Evolutionary conservation across 2,113 vertebrate genomes (phyloP), one percentile per base, ranked within the genome.

Genomic region (Pteruthius melanotis): DNA sequence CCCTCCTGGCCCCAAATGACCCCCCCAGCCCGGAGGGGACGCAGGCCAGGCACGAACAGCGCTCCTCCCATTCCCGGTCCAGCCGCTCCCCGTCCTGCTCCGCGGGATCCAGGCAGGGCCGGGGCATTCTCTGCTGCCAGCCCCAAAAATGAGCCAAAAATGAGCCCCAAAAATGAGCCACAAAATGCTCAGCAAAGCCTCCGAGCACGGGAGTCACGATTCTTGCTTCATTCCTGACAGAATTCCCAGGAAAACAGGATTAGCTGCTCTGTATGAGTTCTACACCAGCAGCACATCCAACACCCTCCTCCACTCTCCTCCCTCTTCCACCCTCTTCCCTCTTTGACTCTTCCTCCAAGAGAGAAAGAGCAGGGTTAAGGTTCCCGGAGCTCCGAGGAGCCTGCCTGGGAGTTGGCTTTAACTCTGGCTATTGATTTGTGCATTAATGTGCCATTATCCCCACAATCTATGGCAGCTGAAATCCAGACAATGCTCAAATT

Each of bases 401-500:
- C 80, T 45, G 54, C 1, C 85, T 44, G 53, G 37, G 63, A 72
- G 1, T 63, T 94, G 91, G 57, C 80, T 95, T 28, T 20, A 74
- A 61, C 60, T 74, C 66, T 37, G 40, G 3, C 0, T 72, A 97
- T 95, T 45, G 96, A 97, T 94, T 90, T 83, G 79, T 83, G 90
- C 95, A 69, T 96, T 94, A 94, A 94, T 69, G 81, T 93, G 88
- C 92, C 91, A 95, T 95, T 95, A 93, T 17, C 94, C 70, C 68
- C 70, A 65, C 88, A 4, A 61, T 57, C 69, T 15, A 79, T 13
- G 40, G 61, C 10, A 40, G 70, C 2, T 69, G 40, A 86, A 69
- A 80, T 69, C 74, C 19, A 87, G 79, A 76, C 92, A 76, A 23
- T 2, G 33, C 3, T 76, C 83, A 49, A 18, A 93, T 94, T 92